Percentiles rank a stretch among this genome's conserved stretches.
phyloP scores from a whole-genome alignment of 64 coral and sea anemone species.

The Acropora tenuis region DNA sequence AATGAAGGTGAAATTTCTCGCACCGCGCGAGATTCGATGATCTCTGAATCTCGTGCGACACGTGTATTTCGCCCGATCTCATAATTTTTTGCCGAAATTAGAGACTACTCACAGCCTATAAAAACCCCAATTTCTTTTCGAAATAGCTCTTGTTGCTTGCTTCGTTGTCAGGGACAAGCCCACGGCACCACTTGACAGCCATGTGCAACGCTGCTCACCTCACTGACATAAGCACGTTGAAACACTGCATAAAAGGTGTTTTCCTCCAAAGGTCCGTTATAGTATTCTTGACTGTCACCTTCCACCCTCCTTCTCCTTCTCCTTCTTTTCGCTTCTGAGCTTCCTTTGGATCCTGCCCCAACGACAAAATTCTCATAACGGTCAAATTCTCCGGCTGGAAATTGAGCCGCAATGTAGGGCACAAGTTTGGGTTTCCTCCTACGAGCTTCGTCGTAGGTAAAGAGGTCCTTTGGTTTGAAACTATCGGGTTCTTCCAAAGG shows the following conservation, averaged over 20 bases:
- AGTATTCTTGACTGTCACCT: constrained; percentile 20
- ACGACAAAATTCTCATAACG: constrained; percentile 54
- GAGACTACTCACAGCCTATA: no score
- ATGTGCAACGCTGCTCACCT: constrained; percentile 30
- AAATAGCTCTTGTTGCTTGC: no score
- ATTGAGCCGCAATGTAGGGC: constrained; percentile 83
- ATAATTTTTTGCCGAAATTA: no score
- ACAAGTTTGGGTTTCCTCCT: constrained; percentile 27
- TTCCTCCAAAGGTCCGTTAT: constrained; percentile 77
- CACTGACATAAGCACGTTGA: constrained; percentile 77
- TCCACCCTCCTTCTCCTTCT: constrained; percentile 35
- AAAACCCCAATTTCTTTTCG: no score
- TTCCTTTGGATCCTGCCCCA: constrained; percentile 23
- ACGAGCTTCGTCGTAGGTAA: constrained; percentile 70
- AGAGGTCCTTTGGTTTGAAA: constrained; percentile 48
- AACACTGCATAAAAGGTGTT: constrained; percentile 80
- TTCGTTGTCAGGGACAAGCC: no score
- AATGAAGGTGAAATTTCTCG: no score
- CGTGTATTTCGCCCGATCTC: no score
- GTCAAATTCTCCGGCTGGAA: constrained; percentile 54
- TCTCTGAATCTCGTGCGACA: no score
- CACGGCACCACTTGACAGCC: no score
- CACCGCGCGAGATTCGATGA: no score
- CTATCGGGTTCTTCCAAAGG: constrained; percentile 35
- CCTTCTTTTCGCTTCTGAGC: constrained; percentile 3